Evolutionary conservation across 2,888 invertebrate genomes (phyloP).

Genomic region (Calephelis perditalis): DNA sequence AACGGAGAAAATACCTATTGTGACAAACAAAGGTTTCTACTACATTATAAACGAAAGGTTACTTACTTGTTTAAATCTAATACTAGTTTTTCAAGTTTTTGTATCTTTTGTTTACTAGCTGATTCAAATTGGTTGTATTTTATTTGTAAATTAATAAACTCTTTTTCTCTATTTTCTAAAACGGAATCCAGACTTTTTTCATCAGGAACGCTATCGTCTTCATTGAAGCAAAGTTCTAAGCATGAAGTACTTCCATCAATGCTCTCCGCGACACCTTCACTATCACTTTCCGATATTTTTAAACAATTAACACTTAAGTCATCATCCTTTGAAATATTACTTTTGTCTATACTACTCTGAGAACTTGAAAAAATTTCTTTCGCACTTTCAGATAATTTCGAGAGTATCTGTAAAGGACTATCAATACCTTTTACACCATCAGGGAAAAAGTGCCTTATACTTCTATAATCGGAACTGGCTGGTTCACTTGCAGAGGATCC

Average conservation of each 20-base stretch:
- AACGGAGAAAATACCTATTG: no score
- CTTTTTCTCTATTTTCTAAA: conserved; percentile 67
- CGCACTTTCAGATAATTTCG: conserved; percentile 68
- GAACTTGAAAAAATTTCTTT: conserved; percentile 73
- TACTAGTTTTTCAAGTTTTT: conserved; percentile 73
- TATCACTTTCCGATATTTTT: conserved; percentile 70
- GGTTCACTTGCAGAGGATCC: conserved; percentile 62
- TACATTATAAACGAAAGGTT: conserved; percentile 12
- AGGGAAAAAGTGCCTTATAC: conserved; percentile 66
- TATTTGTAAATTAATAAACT: conserved; percentile 70
- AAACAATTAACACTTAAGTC: conserved; percentile 65
- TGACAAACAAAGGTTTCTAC: no score
- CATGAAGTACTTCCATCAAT: conserved; percentile 71
- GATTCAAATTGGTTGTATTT: conserved; percentile 70
- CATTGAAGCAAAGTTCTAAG: conserved; percentile 68
- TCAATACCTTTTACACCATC: conserved; percentile 67
- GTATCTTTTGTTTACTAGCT: conserved; percentile 64
- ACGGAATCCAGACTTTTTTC: conserved; percentile 50
- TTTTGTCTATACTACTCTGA: conserved; percentile 58
- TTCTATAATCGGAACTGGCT: conserved; percentile 60
- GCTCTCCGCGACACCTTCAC: conserved; percentile 66
- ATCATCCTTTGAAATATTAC: conserved; percentile 56
- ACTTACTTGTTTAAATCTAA: conserved; percentile 81
- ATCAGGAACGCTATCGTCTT: conserved; percentile 61
- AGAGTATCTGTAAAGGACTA: conserved; percentile 66